Percentiles rank a stretch among this genome's conserved stretches.
These are phyloP conservation scores for Drosophila demipolita DNA, from an alignment of 2,888 invertebrate genomes.

Conservation along the genomic window DNA sequence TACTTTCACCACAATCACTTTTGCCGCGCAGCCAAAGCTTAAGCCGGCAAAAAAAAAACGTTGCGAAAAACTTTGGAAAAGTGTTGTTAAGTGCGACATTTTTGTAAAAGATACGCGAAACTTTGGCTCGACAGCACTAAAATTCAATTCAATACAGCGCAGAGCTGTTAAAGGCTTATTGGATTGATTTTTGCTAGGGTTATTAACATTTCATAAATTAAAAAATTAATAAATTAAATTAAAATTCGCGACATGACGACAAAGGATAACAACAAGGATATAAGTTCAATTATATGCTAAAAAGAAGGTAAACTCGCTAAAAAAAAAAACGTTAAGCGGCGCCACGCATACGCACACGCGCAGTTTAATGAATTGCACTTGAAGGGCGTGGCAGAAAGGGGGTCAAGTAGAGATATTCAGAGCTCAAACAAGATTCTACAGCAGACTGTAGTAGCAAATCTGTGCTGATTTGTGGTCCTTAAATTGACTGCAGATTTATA, in stretches of 20 bases:
- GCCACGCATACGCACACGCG: conserved; percentile 12
- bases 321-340: conserved; percentile 6
- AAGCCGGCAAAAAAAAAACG: neutral
- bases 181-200: conserved; percentile 10
- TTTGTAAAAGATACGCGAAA: neutral
- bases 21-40: conserved; percentile 14
- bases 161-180: neutral
- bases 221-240: conserved; percentile 55
- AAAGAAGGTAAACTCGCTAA: conserved; percentile 3
- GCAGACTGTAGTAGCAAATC: neutral
- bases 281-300: conserved; percentile 45
- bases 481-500: conserved; percentile 31
- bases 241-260: conserved; percentile 36
- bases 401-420: neutral
- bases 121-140: conserved; percentile 6
- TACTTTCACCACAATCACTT: conserved; percentile 11
- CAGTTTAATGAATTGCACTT: conserved; percentile 17
- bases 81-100: conserved; percentile 19
- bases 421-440: neutral
- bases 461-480: conserved; percentile 37
- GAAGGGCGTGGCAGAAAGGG: neutral
- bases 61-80: conserved; percentile 25
- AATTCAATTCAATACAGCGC: conserved; percentile 6
- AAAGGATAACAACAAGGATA: conserved; percentile 19
- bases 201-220: conserved; percentile 63